Percentiles rank a stretch among this genome's conserved stretches.
Evolutionary conservation across 2,797 vertebrate genomes (phyloP).

Genomic region (Kryptopterus vitreolus): DNA sequence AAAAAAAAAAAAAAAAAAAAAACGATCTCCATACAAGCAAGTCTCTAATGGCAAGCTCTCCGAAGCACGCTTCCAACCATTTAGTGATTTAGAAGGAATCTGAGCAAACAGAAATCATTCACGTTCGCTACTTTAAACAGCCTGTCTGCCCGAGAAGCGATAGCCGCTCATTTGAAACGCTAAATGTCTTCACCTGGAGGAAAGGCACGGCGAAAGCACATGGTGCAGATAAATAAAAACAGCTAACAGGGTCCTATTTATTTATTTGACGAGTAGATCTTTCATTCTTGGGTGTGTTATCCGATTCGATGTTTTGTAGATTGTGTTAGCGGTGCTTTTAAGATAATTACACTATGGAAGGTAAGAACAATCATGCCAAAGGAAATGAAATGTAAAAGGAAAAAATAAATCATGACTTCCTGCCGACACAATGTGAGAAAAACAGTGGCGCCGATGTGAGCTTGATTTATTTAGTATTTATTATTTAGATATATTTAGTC

Average conservation of each 20-base stretch:
- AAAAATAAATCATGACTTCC: too few species aligned
- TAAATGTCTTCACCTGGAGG: conserved; percentile 37
- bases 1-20: too few species aligned
- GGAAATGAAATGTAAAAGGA: too few species aligned
- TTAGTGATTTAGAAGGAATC: conserved; percentile 72
- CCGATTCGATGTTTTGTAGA: not conserved
- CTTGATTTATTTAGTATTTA: too few species aligned
- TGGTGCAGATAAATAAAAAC: not conserved
- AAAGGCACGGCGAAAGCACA: conserved; percentile 2
- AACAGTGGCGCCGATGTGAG: too few species aligned
- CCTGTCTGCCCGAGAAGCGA: conserved; percentile 59
- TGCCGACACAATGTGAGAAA: too few species aligned
- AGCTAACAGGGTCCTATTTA: not conserved
- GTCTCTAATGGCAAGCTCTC: conserved; percentile 68
- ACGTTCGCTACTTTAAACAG: conserved; percentile 61
- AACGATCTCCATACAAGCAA: conserved; percentile 66
- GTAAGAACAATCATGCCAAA: too few species aligned
- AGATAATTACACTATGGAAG: too few species aligned
- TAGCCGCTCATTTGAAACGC: conserved; percentile 41
- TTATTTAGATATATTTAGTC: too few species aligned
- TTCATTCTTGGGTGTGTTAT: not conserved
- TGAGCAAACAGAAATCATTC: conserved; percentile 68
- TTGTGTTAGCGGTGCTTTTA: too few species aligned
- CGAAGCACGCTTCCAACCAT: conserved; percentile 71
- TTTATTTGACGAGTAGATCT: not conserved